A percentile compares a stretch with the other conserved stretches of the same genome.
phyloP scores from a whole-genome alignment of 1,140 invertebrate species.

The Atta texana region DNA sequence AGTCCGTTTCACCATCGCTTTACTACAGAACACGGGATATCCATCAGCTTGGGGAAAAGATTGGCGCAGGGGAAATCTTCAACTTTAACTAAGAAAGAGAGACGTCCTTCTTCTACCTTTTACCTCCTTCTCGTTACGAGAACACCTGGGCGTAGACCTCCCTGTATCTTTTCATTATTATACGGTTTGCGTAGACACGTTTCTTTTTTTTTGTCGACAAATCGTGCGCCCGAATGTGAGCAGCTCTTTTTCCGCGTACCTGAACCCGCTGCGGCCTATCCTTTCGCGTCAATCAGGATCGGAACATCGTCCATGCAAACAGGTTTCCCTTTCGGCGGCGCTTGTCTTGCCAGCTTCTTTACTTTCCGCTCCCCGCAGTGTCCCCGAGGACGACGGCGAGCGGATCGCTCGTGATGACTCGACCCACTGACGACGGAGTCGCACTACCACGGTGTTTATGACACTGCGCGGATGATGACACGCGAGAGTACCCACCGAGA shows the following conservation, averaged over 20 bases:
- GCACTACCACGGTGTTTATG: slow-evolving; percentile 45
- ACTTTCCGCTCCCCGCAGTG: not conserved
- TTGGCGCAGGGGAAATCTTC: not conserved
- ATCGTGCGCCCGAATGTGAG: not conserved
- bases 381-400: slow-evolving; percentile 7
- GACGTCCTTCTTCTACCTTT: not conserved
- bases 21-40: not conserved
- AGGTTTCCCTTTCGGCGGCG: slow-evolving; percentile 40
- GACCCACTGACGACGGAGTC: slow-evolving; percentile 41
- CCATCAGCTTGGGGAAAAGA: not conserved
- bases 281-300: slow-evolving; percentile 47
- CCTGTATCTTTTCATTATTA: not conserved
- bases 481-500: slow-evolving; percentile 54
- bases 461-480: slow-evolving; percentile 61
- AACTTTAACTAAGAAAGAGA: not conserved
- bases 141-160: not conserved
- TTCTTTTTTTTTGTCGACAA: not conserved
- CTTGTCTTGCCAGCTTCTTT: not conserved
- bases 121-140: not conserved
- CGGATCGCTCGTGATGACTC: slow-evolving; percentile 41
- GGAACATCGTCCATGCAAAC: slow-evolving; percentile 40
- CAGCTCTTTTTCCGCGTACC: slow-evolving; percentile 20
- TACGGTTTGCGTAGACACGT: not conserved
- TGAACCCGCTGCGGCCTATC: slow-evolving; percentile 46
- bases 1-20: not conserved